Percentiles rank a stretch among this genome's conserved stretches.
These are phyloP conservation scores for Calliphora vicina DNA, from an alignment of 1,140 invertebrate species.

Conservation along the genomic window DNA sequence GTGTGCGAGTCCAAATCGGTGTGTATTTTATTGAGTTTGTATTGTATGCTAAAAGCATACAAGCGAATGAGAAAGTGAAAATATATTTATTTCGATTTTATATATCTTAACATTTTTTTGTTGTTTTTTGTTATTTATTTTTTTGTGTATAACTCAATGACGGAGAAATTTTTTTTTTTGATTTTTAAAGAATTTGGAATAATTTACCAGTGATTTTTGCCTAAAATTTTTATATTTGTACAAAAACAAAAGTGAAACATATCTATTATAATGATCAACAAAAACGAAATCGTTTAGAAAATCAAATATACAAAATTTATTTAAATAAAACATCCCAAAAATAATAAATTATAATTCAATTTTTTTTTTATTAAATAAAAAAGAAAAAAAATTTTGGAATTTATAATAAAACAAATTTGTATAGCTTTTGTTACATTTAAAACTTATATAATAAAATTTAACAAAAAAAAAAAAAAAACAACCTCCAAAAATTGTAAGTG, in stretches of 20 bases:
- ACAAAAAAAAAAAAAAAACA: background rate
- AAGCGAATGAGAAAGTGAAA: constrained; percentile 26
- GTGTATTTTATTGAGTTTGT: background rate
- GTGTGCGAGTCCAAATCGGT: background rate
- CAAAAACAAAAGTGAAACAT: background rate
- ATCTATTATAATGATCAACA: background rate
- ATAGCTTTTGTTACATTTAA: background rate
- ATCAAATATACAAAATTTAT: background rate
- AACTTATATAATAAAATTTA: background rate
- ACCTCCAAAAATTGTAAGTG: background rate
- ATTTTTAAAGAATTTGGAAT: background rate
- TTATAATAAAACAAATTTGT: background rate
- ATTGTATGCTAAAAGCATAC: background rate
- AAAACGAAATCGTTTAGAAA: background rate
- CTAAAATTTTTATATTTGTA: too few relatives aligned
- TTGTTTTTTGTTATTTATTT: background rate
- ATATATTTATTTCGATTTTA: background rate
- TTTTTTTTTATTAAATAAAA: background rate
- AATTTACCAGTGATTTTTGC: background rate
- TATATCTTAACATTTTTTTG: background rate
- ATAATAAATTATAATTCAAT: background rate
- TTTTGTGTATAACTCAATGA: background rate
- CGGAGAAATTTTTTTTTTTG: constrained; percentile 30
- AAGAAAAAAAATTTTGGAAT: background rate
- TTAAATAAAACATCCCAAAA: background rate